phyloP scores from a whole-genome alignment of 1,140 invertebrate genomes.

The Drosophila sp. region DNA sequence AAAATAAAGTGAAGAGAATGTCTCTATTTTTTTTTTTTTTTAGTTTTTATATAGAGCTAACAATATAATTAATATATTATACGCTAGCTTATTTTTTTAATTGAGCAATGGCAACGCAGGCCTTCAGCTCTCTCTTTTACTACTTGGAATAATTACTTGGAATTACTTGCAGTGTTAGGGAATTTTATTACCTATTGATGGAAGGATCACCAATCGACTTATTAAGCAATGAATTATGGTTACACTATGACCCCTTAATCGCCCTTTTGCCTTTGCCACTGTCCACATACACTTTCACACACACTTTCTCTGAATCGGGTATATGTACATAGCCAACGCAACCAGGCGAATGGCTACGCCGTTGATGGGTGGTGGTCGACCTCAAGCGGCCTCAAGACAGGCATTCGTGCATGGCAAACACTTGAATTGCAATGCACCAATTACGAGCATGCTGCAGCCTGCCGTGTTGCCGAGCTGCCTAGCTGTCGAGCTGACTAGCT shows the following conservation, averaged over 20 bases:
- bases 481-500: neutral
- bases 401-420: slow-evolving; percentile 74
- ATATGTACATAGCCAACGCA: neutral
- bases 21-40: too few relatives aligned
- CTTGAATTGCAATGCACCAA: slow-evolving; percentile 81
- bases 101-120: too few relatives aligned
- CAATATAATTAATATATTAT: too few relatives aligned
- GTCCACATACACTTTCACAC: slow-evolving; percentile 16
- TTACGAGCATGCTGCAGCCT: slow-evolving; percentile 63
- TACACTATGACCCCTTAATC: neutral
- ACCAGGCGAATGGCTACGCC: neutral
- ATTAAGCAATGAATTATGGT: neutral
- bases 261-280: neutral
- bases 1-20: too few relatives aligned
- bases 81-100: too few relatives aligned
- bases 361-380: slow-evolving; percentile 17
- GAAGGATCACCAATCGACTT: too few relatives aligned
- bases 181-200: too few relatives aligned
- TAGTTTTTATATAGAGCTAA: too few relatives aligned
- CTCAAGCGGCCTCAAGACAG: slow-evolving; percentile 70
- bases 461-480: neutral
- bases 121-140: too few relatives aligned
- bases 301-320: slow-evolving; percentile 13
- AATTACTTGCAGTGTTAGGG: too few relatives aligned
- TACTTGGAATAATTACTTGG: too few relatives aligned